Evolutionary conservation across 2,888 invertebrate species (phyloP), one percentile per base, ranked within the genome.

Genomic region (Cephus sareptanus): DNA sequence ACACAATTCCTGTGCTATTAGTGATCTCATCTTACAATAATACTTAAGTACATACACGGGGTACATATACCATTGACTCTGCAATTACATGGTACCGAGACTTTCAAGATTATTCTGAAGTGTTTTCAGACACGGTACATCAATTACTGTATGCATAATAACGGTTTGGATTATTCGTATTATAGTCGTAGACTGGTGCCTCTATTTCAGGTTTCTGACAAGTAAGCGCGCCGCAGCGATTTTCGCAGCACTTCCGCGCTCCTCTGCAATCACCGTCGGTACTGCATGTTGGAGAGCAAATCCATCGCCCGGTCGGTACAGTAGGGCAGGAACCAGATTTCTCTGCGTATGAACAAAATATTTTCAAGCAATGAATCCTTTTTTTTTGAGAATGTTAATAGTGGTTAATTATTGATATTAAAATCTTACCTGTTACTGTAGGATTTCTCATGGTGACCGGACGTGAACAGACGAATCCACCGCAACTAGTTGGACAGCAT

Each of bases 191-290:
- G 6, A 70, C 31, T 15, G 71, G 71, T 70, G 23, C 40, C 37
- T 81, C 76, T 11, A 77, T 70, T 80, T 85, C 86, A 4, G 92
- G 90, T 79, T 88, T 89, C 40, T 90, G 90, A 81, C 94, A 94
- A 30, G 92, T 90, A 6, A 92, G 87, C 0, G 93, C 94, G 0
- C 94, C 94, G 80, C 94, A 94, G 6, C 93, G 90, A 89, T 94
- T 94, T 77, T 90, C 87, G 83, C 94, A 94, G 88, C 94, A 94
- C 85, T 94, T 94, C 70, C 92, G 89, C 0, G 89, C 81, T 0
- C 93, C 92, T 0, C 91, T 92, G 68, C 94, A 94, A 88, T 94
- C 94, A 0, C 91, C 92, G 87, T 94, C 94, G 0, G 91, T 87
- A 0, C 92, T 93, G 82, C 94, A 94, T 1, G 92, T 93, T 84